Evolutionary conservation across 2,888 invertebrate species (phyloP), one percentile per base, ranked within the genome.

Genomic region (Ichneumoninae sp.): DNA sequence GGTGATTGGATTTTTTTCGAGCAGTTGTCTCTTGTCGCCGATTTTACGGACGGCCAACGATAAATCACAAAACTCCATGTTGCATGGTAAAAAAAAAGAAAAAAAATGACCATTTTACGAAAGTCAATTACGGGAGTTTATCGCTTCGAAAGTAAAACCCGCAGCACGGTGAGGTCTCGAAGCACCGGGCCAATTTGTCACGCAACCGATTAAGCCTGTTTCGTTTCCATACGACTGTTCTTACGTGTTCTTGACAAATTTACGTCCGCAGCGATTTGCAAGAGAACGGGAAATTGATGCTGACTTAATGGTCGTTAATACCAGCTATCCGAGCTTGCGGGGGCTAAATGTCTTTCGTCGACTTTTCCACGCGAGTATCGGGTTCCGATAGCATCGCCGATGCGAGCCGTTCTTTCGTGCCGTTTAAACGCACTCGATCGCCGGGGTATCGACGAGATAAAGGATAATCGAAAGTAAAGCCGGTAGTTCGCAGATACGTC

Each of bases 1-100:
- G 33, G 73, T 74, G 74, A 81, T 74, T 81, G 75, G 63, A 52
- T 65, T 75, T 81, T 75, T 81, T 54, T 63, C 81, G 69, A 81
- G 74, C 30, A 30, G 30, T 30, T 66, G 33, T 75, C 60, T 70
- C 69, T 40, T 26, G 65, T 70, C 19, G 70, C 76, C 63, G 65
- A 76, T 81, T 69, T 65, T 81, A 75, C 36, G 70, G 54, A 70
- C 52, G 63, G 70, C 16, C 26, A 40, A 22, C 44, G 19, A 70
- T 69, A 81, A 70, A 81, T 81, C 75, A 52, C 5, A 33, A 33
- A 33, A 33, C 33, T 4, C 6, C 33, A 6, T 33, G 33, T 33
- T 33, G 33, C 6, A 33, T 6, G 33, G 33, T 33, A 33, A 33
- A 33, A 33, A 33, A 33, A 33, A 6, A 33, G n/a, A 33, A 33